phyloP scores from a whole-genome alignment of 2,888 invertebrate species.

The Heliconius sara region DNA sequence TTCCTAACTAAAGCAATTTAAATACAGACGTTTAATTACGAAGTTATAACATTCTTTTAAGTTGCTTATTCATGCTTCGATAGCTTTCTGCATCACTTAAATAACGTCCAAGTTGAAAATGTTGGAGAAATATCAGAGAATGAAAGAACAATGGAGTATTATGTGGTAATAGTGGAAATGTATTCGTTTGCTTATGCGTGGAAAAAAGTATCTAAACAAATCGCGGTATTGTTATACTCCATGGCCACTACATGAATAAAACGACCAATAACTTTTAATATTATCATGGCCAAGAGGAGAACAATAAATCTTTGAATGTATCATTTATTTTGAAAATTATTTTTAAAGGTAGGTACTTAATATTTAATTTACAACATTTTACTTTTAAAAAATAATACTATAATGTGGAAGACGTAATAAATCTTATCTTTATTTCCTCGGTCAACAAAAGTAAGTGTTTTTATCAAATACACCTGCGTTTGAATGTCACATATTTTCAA shows the following conservation, averaged over 20 bases:
- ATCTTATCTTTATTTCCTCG: constrained; percentile 24
- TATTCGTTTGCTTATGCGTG: constrained; percentile 79
- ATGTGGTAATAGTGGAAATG: constrained; percentile 84
- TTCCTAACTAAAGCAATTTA: constrained; percentile 48
- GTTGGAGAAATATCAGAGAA: constrained; percentile 79
- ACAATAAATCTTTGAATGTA: constrained; percentile 44
- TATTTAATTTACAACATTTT: constrained; percentile 1
- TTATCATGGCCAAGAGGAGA: constrained; percentile 51
- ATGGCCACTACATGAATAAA: constrained; percentile 67
- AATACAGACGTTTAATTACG: constrained; percentile 64
- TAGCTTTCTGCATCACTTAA: constrained; percentile 73
- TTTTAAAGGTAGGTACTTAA: constrained; percentile 8
- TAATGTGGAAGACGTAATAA: background rate
- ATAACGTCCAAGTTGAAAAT: constrained; percentile 75
- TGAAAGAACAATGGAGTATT: constrained; percentile 82
- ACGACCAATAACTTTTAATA: constrained; percentile 62
- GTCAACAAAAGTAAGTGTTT: constrained; percentile 30
- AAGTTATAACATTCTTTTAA: constrained; percentile 67
- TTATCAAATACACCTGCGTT: constrained; percentile 50
- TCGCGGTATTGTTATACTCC: constrained; percentile 78
- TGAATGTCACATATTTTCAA: constrained; percentile 67
- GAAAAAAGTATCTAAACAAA: constrained; percentile 83
- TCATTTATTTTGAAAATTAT: constrained; percentile 21
- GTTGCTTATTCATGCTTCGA: constrained; percentile 67
- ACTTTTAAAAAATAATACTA: background rate